These are phyloP conservation scores for Cerastis rubricosa DNA, from an alignment of 2,888 invertebrate genomes.

Conservation along the genomic window DNA sequence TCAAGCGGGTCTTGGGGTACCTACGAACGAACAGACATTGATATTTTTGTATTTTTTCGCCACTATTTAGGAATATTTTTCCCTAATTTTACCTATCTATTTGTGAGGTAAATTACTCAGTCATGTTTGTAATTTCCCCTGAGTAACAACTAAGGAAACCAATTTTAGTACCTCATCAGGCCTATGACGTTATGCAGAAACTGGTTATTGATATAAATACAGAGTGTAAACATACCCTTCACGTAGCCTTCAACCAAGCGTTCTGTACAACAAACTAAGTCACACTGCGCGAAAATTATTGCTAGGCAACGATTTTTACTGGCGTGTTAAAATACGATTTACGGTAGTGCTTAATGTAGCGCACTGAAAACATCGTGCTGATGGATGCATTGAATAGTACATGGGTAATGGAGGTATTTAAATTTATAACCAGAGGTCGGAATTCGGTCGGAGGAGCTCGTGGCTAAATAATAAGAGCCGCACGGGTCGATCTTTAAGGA, in stretches of 20 bases:
- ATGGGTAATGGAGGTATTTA: too few species aligned
- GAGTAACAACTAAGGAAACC: slow-evolving; percentile 21
- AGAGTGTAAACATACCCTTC: background rate
- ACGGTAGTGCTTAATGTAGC: background rate
- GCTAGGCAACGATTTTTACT: background rate
- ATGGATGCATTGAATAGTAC: background rate
- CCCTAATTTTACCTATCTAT: background rate
- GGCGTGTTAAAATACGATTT: background rate
- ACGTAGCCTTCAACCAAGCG: background rate
- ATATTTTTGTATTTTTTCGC: background rate
- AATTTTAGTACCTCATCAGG: background rate
- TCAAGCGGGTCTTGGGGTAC: too few species aligned
- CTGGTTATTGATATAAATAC: background rate
- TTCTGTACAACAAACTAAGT: background rate
- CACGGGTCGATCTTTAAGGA: too few species aligned
- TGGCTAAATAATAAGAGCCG: too few species aligned
- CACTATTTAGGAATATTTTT: background rate
- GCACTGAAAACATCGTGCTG: background rate
- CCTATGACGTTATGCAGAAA: background rate
- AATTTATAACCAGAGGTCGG: too few species aligned
- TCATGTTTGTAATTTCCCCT: slow-evolving; percentile 16
- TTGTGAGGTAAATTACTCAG: background rate
- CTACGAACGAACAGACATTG: too few species aligned
- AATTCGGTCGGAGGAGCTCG: too few species aligned
- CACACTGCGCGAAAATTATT: background rate